Evolutionary conservation across 35 echinoderm and acorn worm genomes (phyloP).

Genomic region (Diadema setosum): DNA sequence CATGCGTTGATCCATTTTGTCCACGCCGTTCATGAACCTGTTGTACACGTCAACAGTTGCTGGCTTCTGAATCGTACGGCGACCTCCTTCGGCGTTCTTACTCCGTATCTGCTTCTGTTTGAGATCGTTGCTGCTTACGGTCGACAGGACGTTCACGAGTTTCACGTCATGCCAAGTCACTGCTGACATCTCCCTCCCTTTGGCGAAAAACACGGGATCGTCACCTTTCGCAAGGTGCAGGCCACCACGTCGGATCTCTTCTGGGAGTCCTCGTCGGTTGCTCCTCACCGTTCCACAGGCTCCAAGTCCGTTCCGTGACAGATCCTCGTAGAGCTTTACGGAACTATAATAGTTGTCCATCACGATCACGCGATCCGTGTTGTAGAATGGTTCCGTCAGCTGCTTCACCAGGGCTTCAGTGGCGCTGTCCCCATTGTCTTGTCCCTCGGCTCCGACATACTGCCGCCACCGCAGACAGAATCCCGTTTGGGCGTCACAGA

Average conservation of each 20-base stretch:
- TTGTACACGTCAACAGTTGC: background rate
- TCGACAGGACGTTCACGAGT: background rate
- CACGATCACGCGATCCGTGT: background rate
- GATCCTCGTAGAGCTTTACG: background rate
- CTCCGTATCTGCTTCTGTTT: background rate
- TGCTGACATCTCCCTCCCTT: background rate
- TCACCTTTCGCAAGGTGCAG: background rate
- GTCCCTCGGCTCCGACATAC: background rate
- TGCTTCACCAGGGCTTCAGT: background rate
- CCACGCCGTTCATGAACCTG: background rate
- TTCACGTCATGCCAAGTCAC: background rate
- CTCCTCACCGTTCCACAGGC: background rate
- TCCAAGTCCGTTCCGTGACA: background rate
- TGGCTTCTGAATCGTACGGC: background rate
- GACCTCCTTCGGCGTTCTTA: background rate
- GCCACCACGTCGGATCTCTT: background rate
- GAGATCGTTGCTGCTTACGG: background rate
- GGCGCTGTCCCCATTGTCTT: background rate
- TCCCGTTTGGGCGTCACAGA: constrained; percentile 14
- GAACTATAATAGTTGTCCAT: background rate
- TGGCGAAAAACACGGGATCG: background rate
- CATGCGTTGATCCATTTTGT: background rate
- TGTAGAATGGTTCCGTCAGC: background rate
- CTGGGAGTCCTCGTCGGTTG: background rate
- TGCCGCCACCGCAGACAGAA: background rate